These are phyloP conservation scores for Alouatta caraya DNA, from an alignment of 2,797 vertebrate genomes.

Conservation along the genomic window DNA sequence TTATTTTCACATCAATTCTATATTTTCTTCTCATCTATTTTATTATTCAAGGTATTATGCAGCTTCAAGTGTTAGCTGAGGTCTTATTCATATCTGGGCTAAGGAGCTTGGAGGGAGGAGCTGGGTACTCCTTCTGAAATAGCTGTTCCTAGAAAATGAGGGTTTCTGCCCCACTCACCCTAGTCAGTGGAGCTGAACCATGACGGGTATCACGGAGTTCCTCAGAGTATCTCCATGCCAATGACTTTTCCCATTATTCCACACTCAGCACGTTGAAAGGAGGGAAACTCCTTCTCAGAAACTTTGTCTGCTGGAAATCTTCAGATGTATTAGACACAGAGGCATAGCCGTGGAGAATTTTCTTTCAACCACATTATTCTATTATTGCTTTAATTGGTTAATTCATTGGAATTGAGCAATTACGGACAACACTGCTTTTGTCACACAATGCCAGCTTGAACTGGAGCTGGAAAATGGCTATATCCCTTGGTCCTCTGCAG, in stretches of 20 bases:
- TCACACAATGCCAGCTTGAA: not conserved
- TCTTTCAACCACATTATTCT: not conserved
- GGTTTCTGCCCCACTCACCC: not conserved
- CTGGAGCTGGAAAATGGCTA: not conserved
- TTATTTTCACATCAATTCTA: not conserved
- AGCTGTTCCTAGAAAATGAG: not conserved
- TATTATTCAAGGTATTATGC: not conserved
- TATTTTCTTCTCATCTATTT: not conserved
- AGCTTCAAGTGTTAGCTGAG: not conserved
- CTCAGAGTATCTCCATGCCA: not conserved
- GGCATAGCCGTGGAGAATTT: not conserved
- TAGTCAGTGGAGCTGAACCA: not conserved
- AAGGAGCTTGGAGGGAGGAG: not conserved
- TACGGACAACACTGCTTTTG: not conserved
- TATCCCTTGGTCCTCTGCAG: not conserved
- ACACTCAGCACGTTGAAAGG: rapidly evolving
- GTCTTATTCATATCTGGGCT: not conserved
- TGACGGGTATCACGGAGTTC: not conserved
- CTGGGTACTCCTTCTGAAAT: not conserved
- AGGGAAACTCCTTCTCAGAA: not conserved
- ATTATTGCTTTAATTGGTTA: not conserved
- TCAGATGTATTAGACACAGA: not conserved
- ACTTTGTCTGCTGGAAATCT: not conserved
- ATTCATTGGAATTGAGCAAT: not conserved
- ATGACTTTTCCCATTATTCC: not conserved